Conservation (phyloP, 2,888 invertebrate genomes). For the Podabrus alpinus region DNA sequence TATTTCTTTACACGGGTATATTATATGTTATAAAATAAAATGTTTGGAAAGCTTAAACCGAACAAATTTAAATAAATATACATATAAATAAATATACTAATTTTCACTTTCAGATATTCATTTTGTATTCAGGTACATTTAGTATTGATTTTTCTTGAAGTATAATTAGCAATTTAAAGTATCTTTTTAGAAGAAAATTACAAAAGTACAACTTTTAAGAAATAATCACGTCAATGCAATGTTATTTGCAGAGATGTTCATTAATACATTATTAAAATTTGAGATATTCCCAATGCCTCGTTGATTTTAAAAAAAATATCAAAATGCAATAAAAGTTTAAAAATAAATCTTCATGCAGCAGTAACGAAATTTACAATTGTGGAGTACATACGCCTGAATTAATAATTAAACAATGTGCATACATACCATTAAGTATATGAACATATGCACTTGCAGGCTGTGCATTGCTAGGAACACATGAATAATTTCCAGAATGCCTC, state of each 20-base stretch:
- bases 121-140: too few relatives aligned
- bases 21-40: too few relatives aligned
- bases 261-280: not conserved
- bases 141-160: too few relatives aligned
- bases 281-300: not conserved
- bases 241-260: not conserved
- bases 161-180: too few relatives aligned
- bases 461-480: slow-evolving; percentile 87
- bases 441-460: slow-evolving; percentile 86
- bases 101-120: too few relatives aligned
- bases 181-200: too few relatives aligned
- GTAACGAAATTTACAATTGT: not conserved
- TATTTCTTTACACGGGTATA: too few relatives aligned
- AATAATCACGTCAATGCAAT: not conserved
- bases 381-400: not conserved
- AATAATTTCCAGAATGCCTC: slow-evolving; percentile 85
- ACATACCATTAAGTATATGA: slow-evolving; percentile 86
- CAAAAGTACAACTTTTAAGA: too few relatives aligned
- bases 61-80: too few relatives aligned
- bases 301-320: not conserved
- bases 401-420: not conserved
- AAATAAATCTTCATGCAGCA: not conserved
- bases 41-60: too few relatives aligned
- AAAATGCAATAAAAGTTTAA: not conserved
- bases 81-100: too few relatives aligned